Evolutionary conservation across 2,888 invertebrate species (phyloP).

Genomic region (Ferrisia virgata): DNA sequence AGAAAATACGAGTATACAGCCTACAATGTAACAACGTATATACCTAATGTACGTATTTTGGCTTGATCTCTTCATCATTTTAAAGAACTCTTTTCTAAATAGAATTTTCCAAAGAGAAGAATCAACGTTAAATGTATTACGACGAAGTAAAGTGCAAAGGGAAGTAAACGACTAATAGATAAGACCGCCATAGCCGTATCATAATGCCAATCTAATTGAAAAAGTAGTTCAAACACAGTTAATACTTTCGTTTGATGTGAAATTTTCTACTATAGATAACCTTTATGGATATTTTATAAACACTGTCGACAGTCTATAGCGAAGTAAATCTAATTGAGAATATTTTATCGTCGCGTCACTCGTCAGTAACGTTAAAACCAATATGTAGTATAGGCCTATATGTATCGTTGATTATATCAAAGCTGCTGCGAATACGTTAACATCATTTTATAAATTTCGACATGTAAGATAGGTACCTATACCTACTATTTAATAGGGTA

Average conservation of each 20-base stretch:
- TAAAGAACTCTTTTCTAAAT: background rate
- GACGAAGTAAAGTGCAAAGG: background rate
- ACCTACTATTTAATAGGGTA: too few species aligned
- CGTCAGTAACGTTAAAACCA: background rate
- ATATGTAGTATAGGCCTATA: background rate
- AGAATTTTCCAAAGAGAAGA: background rate
- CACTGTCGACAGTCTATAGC: background rate
- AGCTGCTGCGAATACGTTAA: background rate
- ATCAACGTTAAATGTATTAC: too few species aligned
- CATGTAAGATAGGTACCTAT: background rate
- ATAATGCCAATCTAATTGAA: background rate
- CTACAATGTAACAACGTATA: too few species aligned
- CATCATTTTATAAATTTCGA: background rate
- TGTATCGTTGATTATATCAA: too few species aligned
- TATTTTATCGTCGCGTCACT: background rate
- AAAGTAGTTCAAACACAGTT: background rate
- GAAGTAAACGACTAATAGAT: background rate
- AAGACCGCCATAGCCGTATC: background rate
- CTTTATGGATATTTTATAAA: background rate
- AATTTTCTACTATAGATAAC: background rate
- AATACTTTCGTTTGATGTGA: background rate
- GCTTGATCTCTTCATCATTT: background rate
- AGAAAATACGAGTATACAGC: background rate
- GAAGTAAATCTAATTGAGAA: background rate
- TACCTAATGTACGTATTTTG: background rate